A percentile compares a stretch with the other conserved stretches of the same genome.
Conservation (phyloP, 2,888 invertebrate species). For the Microctonus aethiopoides region DNA sequence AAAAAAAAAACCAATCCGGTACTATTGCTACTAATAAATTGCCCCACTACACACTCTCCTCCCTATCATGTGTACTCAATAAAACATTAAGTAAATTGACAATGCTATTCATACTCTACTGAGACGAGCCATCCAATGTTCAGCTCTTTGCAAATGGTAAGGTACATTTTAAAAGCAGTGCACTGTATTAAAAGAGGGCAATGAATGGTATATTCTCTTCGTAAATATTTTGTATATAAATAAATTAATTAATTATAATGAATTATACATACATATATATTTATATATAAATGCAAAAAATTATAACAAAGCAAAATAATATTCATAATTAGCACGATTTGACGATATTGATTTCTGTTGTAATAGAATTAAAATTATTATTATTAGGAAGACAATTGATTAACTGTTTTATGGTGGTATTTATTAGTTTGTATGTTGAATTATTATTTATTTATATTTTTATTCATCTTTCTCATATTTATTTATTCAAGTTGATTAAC, state of each 20-base stretch:
- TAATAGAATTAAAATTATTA: neutral
- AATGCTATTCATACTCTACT: slow-evolving; percentile 47
- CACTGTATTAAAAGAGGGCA: slow-evolving; percentile 62
- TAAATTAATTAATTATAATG: neutral
- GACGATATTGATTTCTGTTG: slow-evolving; percentile 49
- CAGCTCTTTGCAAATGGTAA: slow-evolving; percentile 55
- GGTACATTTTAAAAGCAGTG: slow-evolving; percentile 58
- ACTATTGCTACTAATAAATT: slow-evolving; percentile 40
- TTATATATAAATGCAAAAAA: slow-evolving; percentile 14
- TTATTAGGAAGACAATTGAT: neutral
- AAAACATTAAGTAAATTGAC: slow-evolving; percentile 35
- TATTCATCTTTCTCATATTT: neutral
- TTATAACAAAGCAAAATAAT: neutral
- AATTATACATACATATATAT: too few species aligned
- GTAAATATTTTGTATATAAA: neutral
- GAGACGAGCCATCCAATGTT: slow-evolving; percentile 49
- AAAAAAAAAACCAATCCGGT: neutral
- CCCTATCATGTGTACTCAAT: slow-evolving; percentile 36
- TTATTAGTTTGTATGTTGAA: neutral
- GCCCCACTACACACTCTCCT: slow-evolving; percentile 14
- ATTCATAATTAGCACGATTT: slow-evolving; percentile 37
- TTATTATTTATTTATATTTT: neutral
- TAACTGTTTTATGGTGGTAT: neutral
- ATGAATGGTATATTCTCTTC: slow-evolving; percentile 28
- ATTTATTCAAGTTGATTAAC: neutral